Evolutionary conservation across 2,888 invertebrate genomes (phyloP).

Genomic region (Mesorhabditis belari): DNA sequence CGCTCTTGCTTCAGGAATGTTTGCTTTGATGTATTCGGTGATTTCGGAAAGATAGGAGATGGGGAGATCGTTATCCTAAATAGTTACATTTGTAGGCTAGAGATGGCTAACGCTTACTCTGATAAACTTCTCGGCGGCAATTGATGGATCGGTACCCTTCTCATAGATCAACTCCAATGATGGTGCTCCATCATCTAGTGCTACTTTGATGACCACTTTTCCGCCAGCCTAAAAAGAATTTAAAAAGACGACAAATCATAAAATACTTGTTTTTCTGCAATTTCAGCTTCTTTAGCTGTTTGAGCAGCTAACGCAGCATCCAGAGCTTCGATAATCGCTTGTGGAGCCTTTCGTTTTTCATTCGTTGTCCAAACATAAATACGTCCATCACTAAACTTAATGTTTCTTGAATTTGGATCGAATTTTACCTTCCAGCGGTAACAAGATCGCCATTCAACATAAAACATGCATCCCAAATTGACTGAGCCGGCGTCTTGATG

Average conservation of each 20-base stretch:
- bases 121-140: slow-evolving; percentile 42
- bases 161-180: slow-evolving; percentile 35
- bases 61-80: slow-evolving; percentile 33
- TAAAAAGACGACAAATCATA: not conserved
- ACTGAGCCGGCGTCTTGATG: slow-evolving; percentile 73
- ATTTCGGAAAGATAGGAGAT: slow-evolving; percentile 39
- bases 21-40: slow-evolving; percentile 32
- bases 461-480: slow-evolving; percentile 78
- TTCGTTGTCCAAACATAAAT: slow-evolving; percentile 77
- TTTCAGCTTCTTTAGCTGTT: slow-evolving; percentile 9
- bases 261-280: not conserved
- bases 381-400: slow-evolving; percentile 70
- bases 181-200: slow-evolving; percentile 39
- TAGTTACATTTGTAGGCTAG: not conserved
- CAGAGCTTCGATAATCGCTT: slow-evolving; percentile 63
- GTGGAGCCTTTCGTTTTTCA: slow-evolving; percentile 66
- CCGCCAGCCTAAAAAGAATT: slow-evolving; percentile 10
- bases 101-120: slow-evolving; percentile 4
- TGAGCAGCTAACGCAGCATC: slow-evolving; percentile 67
- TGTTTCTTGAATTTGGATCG: slow-evolving; percentile 64
- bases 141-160: slow-evolving; percentile 40
- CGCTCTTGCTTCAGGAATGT: slow-evolving; percentile 32
- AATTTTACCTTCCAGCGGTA: slow-evolving; percentile 65
- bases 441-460: slow-evolving; percentile 82
- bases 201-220: slow-evolving; percentile 41